phyloP scores from a whole-genome alignment of 2,888 invertebrate species.

The Schrankia costaestrigalis region DNA sequence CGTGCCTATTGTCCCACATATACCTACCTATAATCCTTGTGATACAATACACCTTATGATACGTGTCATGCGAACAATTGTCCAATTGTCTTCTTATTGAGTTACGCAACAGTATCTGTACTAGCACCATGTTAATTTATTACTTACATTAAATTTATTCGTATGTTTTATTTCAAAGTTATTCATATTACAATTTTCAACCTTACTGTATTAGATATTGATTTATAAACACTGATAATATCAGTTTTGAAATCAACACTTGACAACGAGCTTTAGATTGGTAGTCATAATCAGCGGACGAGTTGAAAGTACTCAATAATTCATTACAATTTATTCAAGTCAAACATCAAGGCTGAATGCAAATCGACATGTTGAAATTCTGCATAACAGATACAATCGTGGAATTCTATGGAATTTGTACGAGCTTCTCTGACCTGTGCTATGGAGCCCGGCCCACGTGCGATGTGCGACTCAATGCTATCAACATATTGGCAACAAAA shows the following conservation, averaged over 20 bases:
- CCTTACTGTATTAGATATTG: too few relatives aligned
- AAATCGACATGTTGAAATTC: slow-evolving; percentile 41
- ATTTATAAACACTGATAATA: too few relatives aligned
- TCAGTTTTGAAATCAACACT: slow-evolving; percentile 22
- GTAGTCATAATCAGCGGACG: slow-evolving; percentile 21
- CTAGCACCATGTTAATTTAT: too few relatives aligned
- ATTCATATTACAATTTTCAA: too few relatives aligned
- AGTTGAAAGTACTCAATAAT: slow-evolving; percentile 53
- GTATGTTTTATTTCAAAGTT: too few relatives aligned
- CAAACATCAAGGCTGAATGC: slow-evolving; percentile 52
- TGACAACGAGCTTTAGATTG: slow-evolving; percentile 12
- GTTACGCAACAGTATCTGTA: slow-evolving; percentile 11
- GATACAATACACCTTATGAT: slow-evolving; percentile 29
- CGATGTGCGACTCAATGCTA: slow-evolving; percentile 30
- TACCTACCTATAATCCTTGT: slow-evolving; percentile 38
- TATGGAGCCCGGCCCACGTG: slow-evolving; percentile 27
- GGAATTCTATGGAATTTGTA: slow-evolving; percentile 27
- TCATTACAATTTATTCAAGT: slow-evolving; percentile 50
- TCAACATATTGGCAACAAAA: slow-evolving; percentile 30
- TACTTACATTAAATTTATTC: too few relatives aligned
- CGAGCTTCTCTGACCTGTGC: slow-evolving; percentile 7
- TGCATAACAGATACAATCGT: slow-evolving; percentile 18
- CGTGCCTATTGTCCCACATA: slow-evolving; percentile 47
- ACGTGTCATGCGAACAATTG: slow-evolving; percentile 21
- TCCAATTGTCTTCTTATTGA: slow-evolving; percentile 22